phyloP scores from a whole-genome alignment of 2,888 invertebrate species.

The Tanypteryx hageni region DNA sequence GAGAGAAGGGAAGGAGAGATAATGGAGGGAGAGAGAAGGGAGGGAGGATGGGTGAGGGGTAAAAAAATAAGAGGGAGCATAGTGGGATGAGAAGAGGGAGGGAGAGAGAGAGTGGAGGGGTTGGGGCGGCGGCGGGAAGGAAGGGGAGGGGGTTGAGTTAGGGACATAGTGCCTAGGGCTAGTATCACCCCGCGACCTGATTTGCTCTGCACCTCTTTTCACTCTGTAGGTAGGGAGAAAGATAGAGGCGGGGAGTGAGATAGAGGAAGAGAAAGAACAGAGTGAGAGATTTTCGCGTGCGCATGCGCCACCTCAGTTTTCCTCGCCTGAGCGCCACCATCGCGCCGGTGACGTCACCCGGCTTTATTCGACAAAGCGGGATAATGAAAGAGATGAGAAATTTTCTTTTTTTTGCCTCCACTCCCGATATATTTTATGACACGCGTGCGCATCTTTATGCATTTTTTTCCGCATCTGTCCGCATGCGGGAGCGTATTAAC shows the following conservation, averaged over 20 bases:
- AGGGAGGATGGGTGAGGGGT: not conserved
- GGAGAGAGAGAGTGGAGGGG: not conserved
- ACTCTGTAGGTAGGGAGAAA: not conserved
- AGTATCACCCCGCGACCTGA: constrained; percentile 16
- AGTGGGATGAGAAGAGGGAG: not conserved
- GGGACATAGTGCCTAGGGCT: constrained; percentile 31
- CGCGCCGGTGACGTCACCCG: not conserved
- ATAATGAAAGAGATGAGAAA: constrained; percentile 25
- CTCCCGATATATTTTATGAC: constrained; percentile 16
- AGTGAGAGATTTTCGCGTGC: not conserved
- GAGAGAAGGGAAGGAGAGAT: not conserved
- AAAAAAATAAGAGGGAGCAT: not conserved
- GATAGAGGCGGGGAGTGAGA: not conserved
- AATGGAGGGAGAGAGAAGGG: not conserved
- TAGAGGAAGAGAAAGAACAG: not conserved
- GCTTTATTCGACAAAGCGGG: constrained; percentile 12
- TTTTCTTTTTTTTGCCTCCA: not conserved
- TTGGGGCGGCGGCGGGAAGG: not conserved
- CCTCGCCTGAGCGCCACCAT: not conserved
- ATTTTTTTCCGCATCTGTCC: not conserved
- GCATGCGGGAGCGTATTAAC: not conserved
- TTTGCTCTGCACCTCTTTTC: not conserved
- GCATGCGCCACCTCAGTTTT: not conserved
- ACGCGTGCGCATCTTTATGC: not conserved
- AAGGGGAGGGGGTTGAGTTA: not conserved